Conservation (phyloP, 2,888 invertebrate genomes). For the Digitonthophagus gazella region DNA sequence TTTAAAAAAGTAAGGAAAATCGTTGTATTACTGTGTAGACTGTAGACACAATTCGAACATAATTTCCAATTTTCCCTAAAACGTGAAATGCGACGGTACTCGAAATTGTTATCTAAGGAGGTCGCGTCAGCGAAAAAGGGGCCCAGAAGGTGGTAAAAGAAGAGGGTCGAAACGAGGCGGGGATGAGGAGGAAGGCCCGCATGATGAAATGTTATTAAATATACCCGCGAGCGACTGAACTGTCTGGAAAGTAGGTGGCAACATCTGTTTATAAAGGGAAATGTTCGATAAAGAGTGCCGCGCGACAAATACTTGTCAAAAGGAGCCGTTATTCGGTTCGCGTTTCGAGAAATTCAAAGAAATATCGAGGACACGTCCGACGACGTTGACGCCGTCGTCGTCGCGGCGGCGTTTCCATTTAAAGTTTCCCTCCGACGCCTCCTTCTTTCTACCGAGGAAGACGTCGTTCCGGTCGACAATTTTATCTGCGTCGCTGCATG, state of each 20-base stretch:
- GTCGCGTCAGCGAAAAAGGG: not conserved
- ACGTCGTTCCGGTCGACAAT: not conserved
- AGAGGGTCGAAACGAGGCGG: not conserved
- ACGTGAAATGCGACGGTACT: slow-evolving; percentile 21
- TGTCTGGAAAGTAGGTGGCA: slow-evolving; percentile 22
- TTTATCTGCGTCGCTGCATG: not conserved
- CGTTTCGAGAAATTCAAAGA: slow-evolving; percentile 10
- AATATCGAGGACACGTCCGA: slow-evolving; percentile 8
- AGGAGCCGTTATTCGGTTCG: slow-evolving; percentile 7
- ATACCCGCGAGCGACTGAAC: slow-evolving; percentile 18
- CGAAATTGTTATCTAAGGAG: slow-evolving; percentile 9
- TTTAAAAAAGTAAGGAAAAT: too few species aligned
- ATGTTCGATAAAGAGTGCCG: slow-evolving; percentile 20
- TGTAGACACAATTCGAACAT: slow-evolving; percentile 23
- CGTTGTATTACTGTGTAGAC: slow-evolving; percentile 25
- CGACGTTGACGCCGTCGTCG: not conserved
- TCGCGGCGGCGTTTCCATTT: not conserved
- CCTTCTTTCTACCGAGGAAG: not conserved
- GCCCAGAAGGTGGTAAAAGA: not conserved
- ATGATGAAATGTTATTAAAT: slow-evolving; percentile 24
- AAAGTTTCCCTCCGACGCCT: not conserved
- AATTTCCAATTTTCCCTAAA: slow-evolving; percentile 32
- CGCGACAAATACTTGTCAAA: slow-evolving; percentile 21
- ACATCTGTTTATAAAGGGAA: slow-evolving; percentile 23
- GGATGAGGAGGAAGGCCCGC: not conserved